Base-by-base conservation (phyloP, 2,113 vertebrate species). In the Dipodomys ordii region DNA sequence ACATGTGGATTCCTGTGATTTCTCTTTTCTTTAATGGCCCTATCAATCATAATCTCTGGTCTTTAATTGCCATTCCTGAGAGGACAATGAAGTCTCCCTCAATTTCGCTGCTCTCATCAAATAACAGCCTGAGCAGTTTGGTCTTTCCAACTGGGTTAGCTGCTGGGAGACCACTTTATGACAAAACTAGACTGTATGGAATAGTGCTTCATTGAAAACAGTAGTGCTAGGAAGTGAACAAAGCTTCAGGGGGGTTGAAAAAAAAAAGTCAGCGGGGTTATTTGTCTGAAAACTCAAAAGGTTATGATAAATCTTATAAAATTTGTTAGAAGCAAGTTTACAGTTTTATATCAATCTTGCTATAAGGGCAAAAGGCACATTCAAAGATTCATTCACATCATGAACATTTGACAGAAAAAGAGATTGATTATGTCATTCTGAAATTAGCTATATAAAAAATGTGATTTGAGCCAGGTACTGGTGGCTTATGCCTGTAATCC, bases 321-420 rank as follows among this genome's bases (percentile, higher is more conserved):
- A 89, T 87, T 60, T 84, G 12, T 86, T 82, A 81, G 30, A 27
- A 89, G 15, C 1, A 81, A 64, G 53, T 39, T 46, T 3, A 35
- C 71, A 25, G 62, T 91, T 94, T 87, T 84, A 30, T 67, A 77
- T 72, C 2, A 85, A 82, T 67, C 44, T 91, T 93, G 25, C 12
- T 93, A 11, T 10, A 86, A 88, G 72, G 23, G 20, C 25, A 86
- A 72, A 92, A 84, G 60, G 65, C 6, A 19, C 46, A n/a, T 78
- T 88, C 25, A 92, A 92, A 94, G 13, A 73, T 69, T 77, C 35
- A 87, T 9, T 76, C 35, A 9, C 28, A 73, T 69, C 83, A 79
- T 4, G 44, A 53, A 16, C 12, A 68, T 82, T 53, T 94, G 46
- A 73, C 83, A 81, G 83, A 12, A 83, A 92, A 79, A 93, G 73